These are phyloP conservation scores for Volucella inflata DNA, from an alignment of 2,888 invertebrate genomes.

Conservation along the genomic window DNA sequence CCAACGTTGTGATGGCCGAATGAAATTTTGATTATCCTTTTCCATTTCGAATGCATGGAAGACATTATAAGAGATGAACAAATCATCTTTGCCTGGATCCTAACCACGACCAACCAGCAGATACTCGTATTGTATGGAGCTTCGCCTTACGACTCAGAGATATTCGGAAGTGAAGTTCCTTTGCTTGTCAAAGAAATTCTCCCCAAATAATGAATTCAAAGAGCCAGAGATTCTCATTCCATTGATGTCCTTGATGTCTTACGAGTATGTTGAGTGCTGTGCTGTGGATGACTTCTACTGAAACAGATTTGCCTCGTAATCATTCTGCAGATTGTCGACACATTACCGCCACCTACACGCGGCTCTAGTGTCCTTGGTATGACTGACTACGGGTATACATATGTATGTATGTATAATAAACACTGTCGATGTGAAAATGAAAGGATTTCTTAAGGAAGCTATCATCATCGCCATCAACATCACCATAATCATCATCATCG, in stretches of 20 bases:
- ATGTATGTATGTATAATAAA: too few relatives aligned
- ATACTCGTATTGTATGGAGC: not conserved
- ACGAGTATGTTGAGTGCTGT: not conserved
- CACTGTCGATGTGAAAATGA: not conserved
- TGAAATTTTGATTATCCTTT: slow-evolving; percentile 72
- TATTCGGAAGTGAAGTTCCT: slow-evolving; percentile 47
- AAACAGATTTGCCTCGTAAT: slow-evolving; percentile 47
- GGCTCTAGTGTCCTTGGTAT: slow-evolving; percentile 12
- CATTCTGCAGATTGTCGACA: slow-evolving; percentile 57
- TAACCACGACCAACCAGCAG: slow-evolving; percentile 2
- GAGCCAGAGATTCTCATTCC: not conserved
- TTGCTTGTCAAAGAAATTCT: slow-evolving; percentile 17
- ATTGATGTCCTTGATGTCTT: not conserved
- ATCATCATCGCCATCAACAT: slow-evolving; percentile 51
- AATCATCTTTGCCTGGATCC: slow-evolving; percentile 55
- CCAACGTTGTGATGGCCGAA: slow-evolving; percentile 60
- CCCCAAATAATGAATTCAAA: slow-evolving; percentile 24
- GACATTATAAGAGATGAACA: slow-evolving; percentile 63
- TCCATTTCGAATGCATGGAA: slow-evolving; percentile 68
- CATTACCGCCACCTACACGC: slow-evolving; percentile 58
- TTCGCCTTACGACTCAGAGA: not conserved
- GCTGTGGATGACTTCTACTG: slow-evolving; percentile 15
- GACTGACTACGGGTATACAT: slow-evolving; percentile 33
- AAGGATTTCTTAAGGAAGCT: slow-evolving; percentile 40
- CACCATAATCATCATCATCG: slow-evolving; percentile 21